phyloP scores from a whole-genome alignment of 1,140 invertebrate genomes.

The Eumeta japonica region DNA sequence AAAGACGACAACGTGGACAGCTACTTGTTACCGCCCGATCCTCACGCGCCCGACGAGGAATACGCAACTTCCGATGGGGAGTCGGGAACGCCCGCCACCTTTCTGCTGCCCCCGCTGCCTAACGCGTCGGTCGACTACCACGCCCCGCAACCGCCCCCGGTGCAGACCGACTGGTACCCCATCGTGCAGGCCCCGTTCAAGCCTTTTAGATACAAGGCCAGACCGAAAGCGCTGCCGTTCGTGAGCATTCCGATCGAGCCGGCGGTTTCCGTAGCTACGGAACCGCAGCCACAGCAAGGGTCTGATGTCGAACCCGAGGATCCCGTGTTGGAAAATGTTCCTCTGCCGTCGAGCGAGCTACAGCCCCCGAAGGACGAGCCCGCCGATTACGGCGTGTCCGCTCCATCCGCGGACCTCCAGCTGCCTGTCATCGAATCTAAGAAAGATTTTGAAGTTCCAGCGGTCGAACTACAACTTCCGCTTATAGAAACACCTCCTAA shows the following conservation, averaged over 20 bases:
- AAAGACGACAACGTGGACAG: constrained; percentile 25
- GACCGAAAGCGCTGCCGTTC: too few species aligned
- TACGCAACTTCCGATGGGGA: constrained; percentile 20
- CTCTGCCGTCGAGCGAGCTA: constrained; percentile 23
- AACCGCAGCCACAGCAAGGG: too few species aligned
- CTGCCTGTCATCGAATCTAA: constrained; percentile 17
- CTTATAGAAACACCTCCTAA: constrained; percentile 5
- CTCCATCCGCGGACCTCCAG: constrained; percentile 16
- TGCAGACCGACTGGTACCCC: constrained; percentile 42
- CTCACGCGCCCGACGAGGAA: constrained; percentile 22
- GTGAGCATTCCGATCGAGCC: too few species aligned
- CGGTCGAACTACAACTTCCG: constrained; percentile 1
- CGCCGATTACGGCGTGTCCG: constrained; percentile 14
- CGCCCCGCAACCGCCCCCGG: constrained; percentile 22
- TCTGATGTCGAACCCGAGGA: too few species aligned
- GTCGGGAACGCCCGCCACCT: constrained; percentile 29
- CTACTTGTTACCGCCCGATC: constrained; percentile 31
- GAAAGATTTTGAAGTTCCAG: constrained; percentile 10
- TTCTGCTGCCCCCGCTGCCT: constrained; percentile 32
- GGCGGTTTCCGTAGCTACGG: too few species aligned
- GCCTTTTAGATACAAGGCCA: too few species aligned
- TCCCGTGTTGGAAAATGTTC: constrained; percentile 5
- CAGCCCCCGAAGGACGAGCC: constrained; percentile 18
- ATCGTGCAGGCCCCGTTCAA: constrained; percentile 20
- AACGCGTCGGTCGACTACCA: constrained; percentile 25